phyloP scores from a whole-genome alignment of 2,797 vertebrate genomes.

The Enteromius anoplus region DNA sequence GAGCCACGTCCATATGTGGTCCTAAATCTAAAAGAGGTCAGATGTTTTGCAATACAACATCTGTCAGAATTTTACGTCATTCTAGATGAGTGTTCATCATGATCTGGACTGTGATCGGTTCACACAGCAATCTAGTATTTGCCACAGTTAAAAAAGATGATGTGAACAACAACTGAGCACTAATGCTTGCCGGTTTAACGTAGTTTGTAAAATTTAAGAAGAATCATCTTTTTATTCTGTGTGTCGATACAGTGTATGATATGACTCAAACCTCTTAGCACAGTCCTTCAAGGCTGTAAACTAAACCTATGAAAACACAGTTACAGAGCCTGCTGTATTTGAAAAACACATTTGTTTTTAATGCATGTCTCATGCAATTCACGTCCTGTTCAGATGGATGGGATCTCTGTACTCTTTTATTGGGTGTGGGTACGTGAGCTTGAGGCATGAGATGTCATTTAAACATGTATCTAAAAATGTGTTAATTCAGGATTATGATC shows the following conservation, averaged over 20 bases:
- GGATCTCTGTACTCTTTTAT: background rate
- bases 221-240: background rate
- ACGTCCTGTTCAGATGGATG: background rate
- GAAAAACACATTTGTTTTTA: constrained; percentile 1
- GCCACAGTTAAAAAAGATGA: background rate
- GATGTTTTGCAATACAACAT: background rate
- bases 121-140: background rate
- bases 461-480: background rate
- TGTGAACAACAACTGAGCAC: background rate
- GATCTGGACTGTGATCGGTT: too few species aligned
- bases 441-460: background rate
- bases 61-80: background rate
- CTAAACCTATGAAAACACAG: constrained; percentile 10
- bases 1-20: background rate
- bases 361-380: background rate
- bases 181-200: background rate
- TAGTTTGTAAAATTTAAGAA: background rate
- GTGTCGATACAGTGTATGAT: background rate
- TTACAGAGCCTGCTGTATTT: background rate
- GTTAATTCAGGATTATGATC: background rate
- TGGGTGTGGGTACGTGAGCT: background rate
- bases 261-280: background rate
- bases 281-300: background rate
- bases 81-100: too few species aligned
- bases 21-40: background rate